Base-by-base conservation (phyloP, 2,797 vertebrate genomes). In the Coreius guichenoti region DNA sequence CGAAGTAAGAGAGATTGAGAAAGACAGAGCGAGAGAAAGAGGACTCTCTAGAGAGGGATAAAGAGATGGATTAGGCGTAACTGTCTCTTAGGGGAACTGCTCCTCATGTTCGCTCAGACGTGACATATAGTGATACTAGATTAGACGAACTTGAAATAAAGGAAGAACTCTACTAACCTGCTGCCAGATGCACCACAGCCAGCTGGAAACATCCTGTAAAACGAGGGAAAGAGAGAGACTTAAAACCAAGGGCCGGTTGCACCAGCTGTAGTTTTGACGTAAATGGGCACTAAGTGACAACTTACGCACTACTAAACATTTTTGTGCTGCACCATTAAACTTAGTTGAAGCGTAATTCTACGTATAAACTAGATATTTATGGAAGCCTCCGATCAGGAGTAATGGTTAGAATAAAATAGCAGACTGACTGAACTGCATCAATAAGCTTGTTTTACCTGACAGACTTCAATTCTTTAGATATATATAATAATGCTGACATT, bases 121-220 rank as follows among this genome's bases (percentile, higher is more conserved):
- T 81, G 51, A 84, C 77, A 75, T 51, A 54, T 58, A 81, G 80
- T 2, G 65, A 21, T 73, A 39, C 68, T 80, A 85, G 83, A 85
- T 80, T 70, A 80, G 76, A 80, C 45, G 3, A 80, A 85, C 83
- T 73, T 85, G 67, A 63, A 80, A 80, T 73, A 80, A 85, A 69
- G 65, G 26, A 82, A 56, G 82, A 23, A 80, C 76, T 79, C 43
- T 43, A 65, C 77, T 80, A 73, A 36, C 54, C 65, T 80, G 5
- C 83, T 85, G 65, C 26, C 65, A 85, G 65, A 79, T 43, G 26
- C 26, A 70, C 67, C 23, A 29, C 8, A 6, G 63, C 17, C 16
- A 77, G 31, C 74, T 77, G 61, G 11, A 83, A 76, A 77, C 31
- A 54, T n/a, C 21, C 39, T 54, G n/a, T 56, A 19, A 73, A 61